Evolutionary conservation across 2,888 invertebrate species (phyloP), one percentile per base, ranked within the genome.

Genomic region (Caenorhabditis sp.): DNA sequence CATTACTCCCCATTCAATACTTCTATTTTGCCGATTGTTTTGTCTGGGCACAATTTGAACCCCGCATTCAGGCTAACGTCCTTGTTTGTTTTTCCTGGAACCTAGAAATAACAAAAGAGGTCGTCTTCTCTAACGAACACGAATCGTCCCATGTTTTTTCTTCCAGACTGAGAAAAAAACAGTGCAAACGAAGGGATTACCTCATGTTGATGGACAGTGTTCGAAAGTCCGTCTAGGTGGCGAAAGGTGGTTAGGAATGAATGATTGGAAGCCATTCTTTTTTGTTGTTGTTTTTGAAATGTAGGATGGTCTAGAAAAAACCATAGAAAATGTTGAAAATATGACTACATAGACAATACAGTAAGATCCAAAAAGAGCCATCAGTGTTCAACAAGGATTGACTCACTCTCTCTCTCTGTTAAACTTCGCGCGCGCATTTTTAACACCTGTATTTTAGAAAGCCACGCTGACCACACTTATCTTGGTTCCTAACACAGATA

Each of bases 41-140:
- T 61, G 41, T 41, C 61, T 61, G 41, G n/a, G 24, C 38, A 61
- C 61, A 61, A 14, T 41, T 41, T 35, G 22, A 38, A 38, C 19
- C 38, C 19, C 10, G 4, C 7, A 31, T 59, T 59, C 35, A 12
- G 35, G n/a, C 19, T 35, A 35, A 59, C 26, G 58, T 31, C 58
- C 58, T 58, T 35, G 5, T 59, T 58, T 31, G 12, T 56, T 56
- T 38, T 61, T 61, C 24, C 6, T 41, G 0, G 41, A 61, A 54
- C 14, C 2, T 4, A 44, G 16, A 41, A 24, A 61, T 19, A 41
- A 61, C 41, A 61, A 24, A 61, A 59, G 59, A 19, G 35, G 41
- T 22, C 41, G 22, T 14, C 24, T 24, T 35, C 14, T 8, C n/a
- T 14, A 44, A 47, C 19, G 16, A 31, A 31, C 38, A 38, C 38